Conservation (phyloP, 2,113 vertebrate genomes). For the Ariopsis seemanni region DNA sequence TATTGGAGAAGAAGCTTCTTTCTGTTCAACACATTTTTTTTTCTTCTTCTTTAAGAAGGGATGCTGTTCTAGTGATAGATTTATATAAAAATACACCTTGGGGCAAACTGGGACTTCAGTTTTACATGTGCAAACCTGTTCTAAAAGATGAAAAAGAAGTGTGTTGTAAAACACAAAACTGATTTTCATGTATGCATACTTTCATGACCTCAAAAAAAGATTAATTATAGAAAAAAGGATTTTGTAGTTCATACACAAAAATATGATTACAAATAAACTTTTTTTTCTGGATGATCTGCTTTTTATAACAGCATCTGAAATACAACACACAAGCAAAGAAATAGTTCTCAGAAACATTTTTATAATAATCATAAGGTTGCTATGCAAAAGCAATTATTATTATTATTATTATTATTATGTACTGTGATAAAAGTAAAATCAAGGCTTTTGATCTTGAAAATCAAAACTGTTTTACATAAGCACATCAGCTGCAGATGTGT, state of each 20-base stretch:
- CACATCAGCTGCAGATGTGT: not conserved
- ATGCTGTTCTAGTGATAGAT: constrained; percentile 88
- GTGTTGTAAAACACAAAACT: constrained; percentile 81
- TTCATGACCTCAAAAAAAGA: constrained; percentile 87
- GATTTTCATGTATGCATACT: constrained; percentile 90
- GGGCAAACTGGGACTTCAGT: constrained; percentile 77
- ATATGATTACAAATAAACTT: constrained; percentile 98
- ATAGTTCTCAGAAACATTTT: not conserved
- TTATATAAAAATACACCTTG: constrained; percentile 80
- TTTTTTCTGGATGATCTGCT: constrained; percentile 83
- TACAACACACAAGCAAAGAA: not conserved
- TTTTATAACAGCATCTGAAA: constrained; percentile 43
- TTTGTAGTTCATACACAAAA: constrained; percentile 97
- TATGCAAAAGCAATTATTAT: no score
- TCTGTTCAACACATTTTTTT: constrained; percentile 61
- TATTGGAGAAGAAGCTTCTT: constrained; percentile 53
- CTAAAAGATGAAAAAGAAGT: constrained; percentile 72
- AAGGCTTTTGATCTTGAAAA: not conserved
- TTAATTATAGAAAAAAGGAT: constrained; percentile 87
- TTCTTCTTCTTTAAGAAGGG: constrained; percentile 78
- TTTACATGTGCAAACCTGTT: constrained; percentile 88
- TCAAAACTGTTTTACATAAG: not conserved
- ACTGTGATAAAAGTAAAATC: not conserved
- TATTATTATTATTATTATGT: not conserved
- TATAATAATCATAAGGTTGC: not conserved